phyloP scores from a whole-genome alignment of 2,113 vertebrate genomes.

The Gavia stellata region DNA sequence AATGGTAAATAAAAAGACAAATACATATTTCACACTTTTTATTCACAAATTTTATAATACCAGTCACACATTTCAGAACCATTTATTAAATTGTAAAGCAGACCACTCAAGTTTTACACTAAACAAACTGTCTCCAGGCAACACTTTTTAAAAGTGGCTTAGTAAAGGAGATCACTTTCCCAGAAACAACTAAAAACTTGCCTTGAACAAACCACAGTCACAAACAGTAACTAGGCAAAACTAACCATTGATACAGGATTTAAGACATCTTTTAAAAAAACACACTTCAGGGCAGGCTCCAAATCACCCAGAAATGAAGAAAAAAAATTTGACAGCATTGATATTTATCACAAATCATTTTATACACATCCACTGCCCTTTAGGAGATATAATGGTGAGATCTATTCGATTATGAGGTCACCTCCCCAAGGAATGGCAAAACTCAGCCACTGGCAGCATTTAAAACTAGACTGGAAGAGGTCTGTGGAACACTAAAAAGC shows the following conservation, averaged over 20 bases:
- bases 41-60: slow-evolving; percentile 93
- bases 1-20: slow-evolving; percentile 99
- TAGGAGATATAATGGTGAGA: slow-evolving; percentile 61
- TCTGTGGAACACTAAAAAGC: slow-evolving; percentile 34
- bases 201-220: slow-evolving; percentile 66
- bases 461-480: slow-evolving; percentile 39
- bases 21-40: slow-evolving; percentile 99
- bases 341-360: slow-evolving; percentile 46
- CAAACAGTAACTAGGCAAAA: slow-evolving; percentile 72
- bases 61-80: slow-evolving; percentile 95
- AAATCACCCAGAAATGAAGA: slow-evolving; percentile 52
- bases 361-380: slow-evolving; percentile 50
- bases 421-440: slow-evolving; percentile 40
- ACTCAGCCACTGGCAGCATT: slow-evolving; percentile 34
- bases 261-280: slow-evolving; percentile 60
- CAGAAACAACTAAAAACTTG: slow-evolving; percentile 71
- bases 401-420: slow-evolving; percentile 31
- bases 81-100: slow-evolving; percentile 77
- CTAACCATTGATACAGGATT: slow-evolving; percentile 73
- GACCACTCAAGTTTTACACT: slow-evolving; percentile 83
- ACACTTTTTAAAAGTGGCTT: slow-evolving; percentile 77
- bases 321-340: slow-evolving; percentile 61
- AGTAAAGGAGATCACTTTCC: slow-evolving; percentile 76
- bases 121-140: slow-evolving; percentile 79
- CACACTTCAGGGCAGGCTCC: slow-evolving; percentile 65